Evolutionary conservation across 2,113 vertebrate species (phyloP).

Genomic region (Motacilla alba): DNA sequence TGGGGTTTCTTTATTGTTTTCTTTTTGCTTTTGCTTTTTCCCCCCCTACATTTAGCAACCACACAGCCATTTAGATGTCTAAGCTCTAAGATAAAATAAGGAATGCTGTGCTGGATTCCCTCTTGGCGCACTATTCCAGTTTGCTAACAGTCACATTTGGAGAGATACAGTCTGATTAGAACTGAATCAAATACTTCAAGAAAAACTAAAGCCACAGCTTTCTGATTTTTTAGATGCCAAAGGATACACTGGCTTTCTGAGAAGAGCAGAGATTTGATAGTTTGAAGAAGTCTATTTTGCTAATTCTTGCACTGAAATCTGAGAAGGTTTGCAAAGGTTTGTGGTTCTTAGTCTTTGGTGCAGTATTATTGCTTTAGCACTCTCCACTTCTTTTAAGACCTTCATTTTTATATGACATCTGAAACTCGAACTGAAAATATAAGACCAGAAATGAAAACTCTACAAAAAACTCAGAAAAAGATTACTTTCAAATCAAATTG

Average conservation of each 20-base stretch:
- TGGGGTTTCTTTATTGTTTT: neutral
- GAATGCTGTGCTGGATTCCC: neutral
- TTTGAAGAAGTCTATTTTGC: neutral
- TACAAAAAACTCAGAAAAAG: neutral
- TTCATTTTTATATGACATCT: neutral
- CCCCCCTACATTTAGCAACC: neutral
- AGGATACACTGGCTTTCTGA: neutral
- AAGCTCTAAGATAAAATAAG: slow-evolving; percentile 14
- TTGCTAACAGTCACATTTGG: neutral
- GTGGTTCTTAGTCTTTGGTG: neutral
- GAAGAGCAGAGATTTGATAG: neutral
- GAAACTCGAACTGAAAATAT: neutral
- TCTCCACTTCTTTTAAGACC: neutral
- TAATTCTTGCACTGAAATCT: neutral
- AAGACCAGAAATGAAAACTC: neutral
- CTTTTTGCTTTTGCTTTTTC: neutral
- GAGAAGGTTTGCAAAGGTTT: neutral
- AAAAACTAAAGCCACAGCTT: neutral
- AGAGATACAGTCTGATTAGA: neutral
- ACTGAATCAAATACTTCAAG: neutral
- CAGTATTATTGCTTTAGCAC: neutral
- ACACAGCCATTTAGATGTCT: slow-evolving; percentile 10
- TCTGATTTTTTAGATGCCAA: neutral
- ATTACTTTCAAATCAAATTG: neutral
- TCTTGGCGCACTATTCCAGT: neutral